phyloP scores from a whole-genome alignment of 2,888 invertebrate species.

The Eudasyphora cyanicolor region DNA sequence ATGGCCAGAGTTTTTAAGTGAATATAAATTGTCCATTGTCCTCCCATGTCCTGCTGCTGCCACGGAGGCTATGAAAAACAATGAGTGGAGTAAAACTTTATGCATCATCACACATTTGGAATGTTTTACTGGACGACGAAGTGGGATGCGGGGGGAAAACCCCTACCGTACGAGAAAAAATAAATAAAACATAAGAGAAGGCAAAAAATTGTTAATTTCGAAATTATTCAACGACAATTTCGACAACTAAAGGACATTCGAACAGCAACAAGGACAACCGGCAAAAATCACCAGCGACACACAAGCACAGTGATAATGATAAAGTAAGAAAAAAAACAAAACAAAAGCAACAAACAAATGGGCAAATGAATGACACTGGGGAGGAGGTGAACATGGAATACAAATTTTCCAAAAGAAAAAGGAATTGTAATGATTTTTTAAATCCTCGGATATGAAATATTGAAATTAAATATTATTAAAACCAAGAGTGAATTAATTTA shows the following conservation, averaged over 20 bases:
- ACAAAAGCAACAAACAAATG: not conserved
- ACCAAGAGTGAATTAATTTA: too few species aligned
- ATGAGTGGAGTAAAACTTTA: not conserved
- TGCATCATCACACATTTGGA: constrained; percentile 1
- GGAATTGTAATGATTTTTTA: too few species aligned
- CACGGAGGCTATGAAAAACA: not conserved
- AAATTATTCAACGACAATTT: constrained; percentile 19
- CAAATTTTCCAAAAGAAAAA: too few species aligned
- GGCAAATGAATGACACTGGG: too few species aligned
- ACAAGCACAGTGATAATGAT: not conserved
- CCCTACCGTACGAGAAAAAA: too few species aligned
- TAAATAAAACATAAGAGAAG: not conserved
- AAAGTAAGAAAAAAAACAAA: not conserved
- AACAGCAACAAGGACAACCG: not conserved
- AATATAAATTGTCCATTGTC: not conserved
- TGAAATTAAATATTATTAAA: too few species aligned
- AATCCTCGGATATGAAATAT: too few species aligned
- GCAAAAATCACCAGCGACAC: not conserved
- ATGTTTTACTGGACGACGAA: too few species aligned
- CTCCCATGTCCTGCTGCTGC: not conserved
- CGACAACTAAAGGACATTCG: constrained; percentile 7
- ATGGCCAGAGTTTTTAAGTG: constrained; percentile 11
- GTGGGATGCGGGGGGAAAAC: too few species aligned
- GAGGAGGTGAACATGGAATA: too few species aligned
- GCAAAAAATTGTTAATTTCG: constrained; percentile 17